Evolutionary conservation across 1,140 invertebrate genomes (phyloP), one percentile per base, ranked within the genome.

Genomic region (Trachymyrmex septentrionalis): DNA sequence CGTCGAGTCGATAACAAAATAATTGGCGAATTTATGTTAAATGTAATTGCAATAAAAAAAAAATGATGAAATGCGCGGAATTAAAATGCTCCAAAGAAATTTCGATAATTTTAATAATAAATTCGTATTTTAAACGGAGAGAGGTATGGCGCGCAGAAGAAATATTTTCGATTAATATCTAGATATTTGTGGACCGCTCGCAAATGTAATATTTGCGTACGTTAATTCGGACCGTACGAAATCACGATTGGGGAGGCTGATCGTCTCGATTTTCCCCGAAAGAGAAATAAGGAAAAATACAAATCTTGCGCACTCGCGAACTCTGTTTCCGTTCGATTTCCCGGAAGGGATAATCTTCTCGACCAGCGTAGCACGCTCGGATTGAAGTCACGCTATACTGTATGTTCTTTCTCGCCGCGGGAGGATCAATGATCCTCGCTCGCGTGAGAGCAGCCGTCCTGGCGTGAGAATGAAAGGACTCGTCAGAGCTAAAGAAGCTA

Each of bases 231-330:
- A 76, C 24, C 30, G 38, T 66, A 14, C 59, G 53, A 38, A 86
- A 73, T 64, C 34, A 63, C 10, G 12, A n/a, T 38, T 38, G 24
- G n/a, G 12, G 16, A 21, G 3, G 14, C 2, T 21, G n/a, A n/a
- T 38, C 76, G 38, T 48, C 71, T 61, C 48, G 34, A 53, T 85
- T 72, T 77, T 61, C 76, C 76, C 77, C 5, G 16, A 16, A n/a
- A 53, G 48, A 21, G 67, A 57, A 85, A 72, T 85, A 73, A 88
- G 63, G 55, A 73, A 85, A 85, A 88, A 81, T 85, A 63, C 50
- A 78, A 85, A 85, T 63, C 24, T 85, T 34, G 27, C 48, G 3
- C 69, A 38, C 21, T 78, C 34, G 59, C 53, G 34, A 12, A 71
- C 64, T 71, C 21, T 73, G 80, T 82, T 82, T 82, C 80, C 67